These are phyloP conservation scores for Cotesia glomerata DNA, from an alignment of 1,140 invertebrate species.

Conservation along the genomic window DNA sequence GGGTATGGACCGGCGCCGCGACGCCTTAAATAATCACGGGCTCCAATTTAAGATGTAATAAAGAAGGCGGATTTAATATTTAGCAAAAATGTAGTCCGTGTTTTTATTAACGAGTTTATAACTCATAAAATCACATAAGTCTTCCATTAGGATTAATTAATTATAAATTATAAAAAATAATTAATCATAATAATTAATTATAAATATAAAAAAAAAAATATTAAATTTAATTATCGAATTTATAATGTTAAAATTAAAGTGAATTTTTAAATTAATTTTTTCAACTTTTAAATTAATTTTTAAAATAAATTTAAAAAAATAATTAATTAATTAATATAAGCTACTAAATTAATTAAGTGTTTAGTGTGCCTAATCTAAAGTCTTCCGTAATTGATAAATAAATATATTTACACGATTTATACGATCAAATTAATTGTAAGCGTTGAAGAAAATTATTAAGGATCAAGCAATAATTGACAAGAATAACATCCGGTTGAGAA, in stretches of 20 bases:
- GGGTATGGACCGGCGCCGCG: constrained; percentile 54
- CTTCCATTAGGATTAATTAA: constrained; percentile 48
- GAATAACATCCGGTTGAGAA: no score
- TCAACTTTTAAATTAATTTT: not conserved
- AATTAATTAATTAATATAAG: constrained; percentile 3
- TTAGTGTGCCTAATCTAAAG: constrained; percentile 48
- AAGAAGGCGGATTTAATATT: not conserved
- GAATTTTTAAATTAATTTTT: not conserved
- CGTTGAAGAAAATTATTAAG: not conserved
- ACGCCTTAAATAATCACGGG: constrained; percentile 1
- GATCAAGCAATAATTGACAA: not conserved
- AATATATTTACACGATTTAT: not conserved
- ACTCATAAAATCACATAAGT: constrained; percentile 56
- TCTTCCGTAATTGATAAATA: constrained; percentile 40
- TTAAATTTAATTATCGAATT: not conserved
- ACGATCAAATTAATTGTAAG: not conserved
- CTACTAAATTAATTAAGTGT: not conserved
- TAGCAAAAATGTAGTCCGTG: constrained; percentile 27
- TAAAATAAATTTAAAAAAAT: not conserved
- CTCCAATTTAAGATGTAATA: constrained; percentile 1
- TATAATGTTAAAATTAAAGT: no score
- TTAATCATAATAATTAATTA: not conserved
- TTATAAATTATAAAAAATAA: no score
- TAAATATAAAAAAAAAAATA: not conserved
- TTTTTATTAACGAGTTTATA: constrained; percentile 22